Conservation (phyloP, 1,140 invertebrate species). For the Heliothis virescens region DNA sequence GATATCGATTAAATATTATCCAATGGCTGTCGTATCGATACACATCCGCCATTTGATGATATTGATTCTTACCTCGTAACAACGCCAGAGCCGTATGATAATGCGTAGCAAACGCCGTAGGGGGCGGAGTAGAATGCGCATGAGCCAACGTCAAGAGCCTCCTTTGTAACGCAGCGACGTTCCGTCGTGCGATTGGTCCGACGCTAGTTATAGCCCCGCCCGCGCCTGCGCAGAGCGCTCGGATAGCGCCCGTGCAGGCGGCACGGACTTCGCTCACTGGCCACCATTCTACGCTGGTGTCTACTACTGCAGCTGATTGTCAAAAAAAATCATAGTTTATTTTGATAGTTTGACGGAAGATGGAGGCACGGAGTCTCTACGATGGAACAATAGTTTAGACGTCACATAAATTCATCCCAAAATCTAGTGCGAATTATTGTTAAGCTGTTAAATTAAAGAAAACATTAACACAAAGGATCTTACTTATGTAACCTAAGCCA, state of each 20-base stretch:
- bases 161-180: slow-evolving; percentile 78
- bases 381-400: too few species aligned
- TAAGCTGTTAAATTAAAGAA: too few species aligned
- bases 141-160: slow-evolving; percentile 72
- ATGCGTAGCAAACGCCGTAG: slow-evolving; percentile 73
- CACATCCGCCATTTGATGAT: too few species aligned
- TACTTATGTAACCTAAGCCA: too few species aligned
- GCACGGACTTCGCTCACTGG: slow-evolving; percentile 78
- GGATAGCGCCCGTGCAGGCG: slow-evolving; percentile 73
- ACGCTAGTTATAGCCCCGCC: slow-evolving; percentile 52
- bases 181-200: slow-evolving; percentile 66
- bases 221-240: slow-evolving; percentile 73
- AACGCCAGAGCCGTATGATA: slow-evolving; percentile 93
- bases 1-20: too few species aligned
- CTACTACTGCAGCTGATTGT: slow-evolving; percentile 51
- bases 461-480: too few species aligned
- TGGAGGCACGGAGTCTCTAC: too few species aligned
- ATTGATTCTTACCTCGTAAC: slow-evolving; percentile 89
- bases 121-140: slow-evolving; percentile 64
- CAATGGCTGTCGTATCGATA: too few species aligned
- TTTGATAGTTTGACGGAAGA: too few species aligned
- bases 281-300: slow-evolving; percentile 75
- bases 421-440: too few species aligned
- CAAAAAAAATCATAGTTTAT: neutral
- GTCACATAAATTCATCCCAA: too few species aligned